Evolutionary conservation across 92 coral and sea anemone genomes (phyloP), one percentile per base, ranked within the genome.

Genomic region (Porites evermanni): DNA sequence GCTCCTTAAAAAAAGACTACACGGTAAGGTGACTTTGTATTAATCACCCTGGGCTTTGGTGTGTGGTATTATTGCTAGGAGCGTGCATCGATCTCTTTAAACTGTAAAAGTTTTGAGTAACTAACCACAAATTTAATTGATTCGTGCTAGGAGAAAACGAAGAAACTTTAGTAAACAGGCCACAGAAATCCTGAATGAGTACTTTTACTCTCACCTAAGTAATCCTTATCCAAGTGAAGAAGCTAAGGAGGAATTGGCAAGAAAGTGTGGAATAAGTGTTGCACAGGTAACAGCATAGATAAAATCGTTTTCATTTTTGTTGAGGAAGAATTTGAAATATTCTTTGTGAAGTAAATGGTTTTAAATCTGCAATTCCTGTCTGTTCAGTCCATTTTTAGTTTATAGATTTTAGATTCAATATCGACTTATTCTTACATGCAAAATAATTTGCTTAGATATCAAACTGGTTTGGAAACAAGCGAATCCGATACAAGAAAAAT

Each of bases 161-260:
- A 73, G 99, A 66, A 97, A 97, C 78, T 97, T 97, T 69, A 97
- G 99, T 74, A 97, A 97, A 73, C 99, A 97, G 72, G 99, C 99
- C 29, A 97, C 99, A 79, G 99, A 97, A 84, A 95, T 97, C 50
- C 79, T 97, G 77, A 97, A 97, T 86, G 99, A 97, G 78, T 97
- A 97, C 91, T 97, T 97, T 64, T 97, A 97, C 83, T 97, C 99
- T 0, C 99, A 97, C 72, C 87, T 97, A 88, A 97, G 99, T 72
- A 97, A 97, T 72, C 99, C 99, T 5, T 97, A 97, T 76, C 99
- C 99, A 64, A 97, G 99, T 69, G 99, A 97, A 61, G 99, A 97
- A 63, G 99, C 99, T 0, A 97, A 97, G 50, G 99, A 97, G 60
- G 99, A 97, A 67, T 85, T 97, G 60, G 99, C 99, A 78, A 92